Percentiles rank a stretch among this genome's conserved stretches.
These are phyloP conservation scores for Popillia japonica DNA, from an alignment of 1,140 invertebrate species.

Conservation along the genomic window DNA sequence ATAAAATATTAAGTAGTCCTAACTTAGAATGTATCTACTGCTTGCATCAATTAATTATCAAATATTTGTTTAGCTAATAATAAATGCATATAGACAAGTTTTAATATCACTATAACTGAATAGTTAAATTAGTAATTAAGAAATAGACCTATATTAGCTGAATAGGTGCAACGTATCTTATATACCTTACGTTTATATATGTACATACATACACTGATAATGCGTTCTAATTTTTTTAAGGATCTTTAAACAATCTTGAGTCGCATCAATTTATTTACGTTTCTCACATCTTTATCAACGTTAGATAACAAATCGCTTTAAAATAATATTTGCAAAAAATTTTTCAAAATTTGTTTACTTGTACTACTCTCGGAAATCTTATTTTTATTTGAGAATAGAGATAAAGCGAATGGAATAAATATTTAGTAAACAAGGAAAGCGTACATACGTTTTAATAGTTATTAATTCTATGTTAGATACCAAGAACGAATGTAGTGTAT, in stretches of 20 bases:
- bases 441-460: neutral
- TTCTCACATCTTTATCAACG: constrained; percentile 15
- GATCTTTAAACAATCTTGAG: constrained; percentile 12
- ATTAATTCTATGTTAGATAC: neutral
- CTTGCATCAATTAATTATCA: too few species aligned
- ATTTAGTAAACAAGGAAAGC: neutral
- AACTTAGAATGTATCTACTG: too few species aligned
- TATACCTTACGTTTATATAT: neutral
- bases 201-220: neutral
- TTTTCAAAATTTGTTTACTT: constrained; percentile 23
- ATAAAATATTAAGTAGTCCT: too few species aligned
- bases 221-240: constrained; percentile 1
- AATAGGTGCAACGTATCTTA: too few species aligned
- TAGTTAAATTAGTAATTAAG: too few species aligned
- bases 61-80: too few species aligned
- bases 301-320: constrained; percentile 6
- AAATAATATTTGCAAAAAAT: constrained; percentile 32
- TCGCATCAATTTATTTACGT: constrained; percentile 16
- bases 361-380: neutral
- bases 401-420: neutral
- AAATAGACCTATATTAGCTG: too few species aligned
- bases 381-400: constrained; percentile 13
- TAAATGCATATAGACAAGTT: too few species aligned
- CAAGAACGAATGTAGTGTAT: too few species aligned
- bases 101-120: too few species aligned